Conservation (phyloP, 2,113 vertebrate species). For the Chionis minor region DNA sequence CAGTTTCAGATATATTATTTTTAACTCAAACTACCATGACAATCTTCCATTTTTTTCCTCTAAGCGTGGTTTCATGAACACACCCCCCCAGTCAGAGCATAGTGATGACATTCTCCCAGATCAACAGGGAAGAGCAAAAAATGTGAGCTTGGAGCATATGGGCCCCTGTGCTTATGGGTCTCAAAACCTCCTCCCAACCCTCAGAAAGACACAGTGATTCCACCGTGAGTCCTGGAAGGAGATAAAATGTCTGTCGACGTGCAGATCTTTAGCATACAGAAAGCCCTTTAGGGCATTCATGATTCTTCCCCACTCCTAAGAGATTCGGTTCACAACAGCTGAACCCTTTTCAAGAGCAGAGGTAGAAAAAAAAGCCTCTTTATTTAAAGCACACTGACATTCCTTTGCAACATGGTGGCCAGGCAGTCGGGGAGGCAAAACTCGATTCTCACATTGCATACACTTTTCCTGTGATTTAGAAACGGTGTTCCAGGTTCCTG, state of each 20-base stretch:
- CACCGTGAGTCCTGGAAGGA: background rate
- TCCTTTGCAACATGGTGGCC: background rate
- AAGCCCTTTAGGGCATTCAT: background rate
- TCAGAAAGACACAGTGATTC: background rate
- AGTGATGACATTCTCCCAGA: background rate
- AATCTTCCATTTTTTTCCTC: background rate
- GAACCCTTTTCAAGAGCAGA: background rate
- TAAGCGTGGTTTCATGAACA: background rate
- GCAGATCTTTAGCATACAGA: background rate
- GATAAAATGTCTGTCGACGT: background rate
- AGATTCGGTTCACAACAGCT: background rate
- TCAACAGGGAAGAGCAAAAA: background rate
- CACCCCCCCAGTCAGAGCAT: fast-evolving
- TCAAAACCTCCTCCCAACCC: background rate
- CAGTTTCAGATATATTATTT: background rate
- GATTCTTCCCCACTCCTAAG: background rate
- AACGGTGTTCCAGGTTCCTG: background rate
- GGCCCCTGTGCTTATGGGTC: background rate
- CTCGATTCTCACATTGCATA: background rate
- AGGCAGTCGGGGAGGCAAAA: background rate
- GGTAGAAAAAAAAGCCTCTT: background rate
- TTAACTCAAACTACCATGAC: background rate
- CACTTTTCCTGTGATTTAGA: background rate
- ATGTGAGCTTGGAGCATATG: fast-evolving
- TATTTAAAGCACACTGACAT: background rate